Evolutionary conservation across 1,140 invertebrate species (phyloP).

Genomic region (Apis cerana): DNA sequence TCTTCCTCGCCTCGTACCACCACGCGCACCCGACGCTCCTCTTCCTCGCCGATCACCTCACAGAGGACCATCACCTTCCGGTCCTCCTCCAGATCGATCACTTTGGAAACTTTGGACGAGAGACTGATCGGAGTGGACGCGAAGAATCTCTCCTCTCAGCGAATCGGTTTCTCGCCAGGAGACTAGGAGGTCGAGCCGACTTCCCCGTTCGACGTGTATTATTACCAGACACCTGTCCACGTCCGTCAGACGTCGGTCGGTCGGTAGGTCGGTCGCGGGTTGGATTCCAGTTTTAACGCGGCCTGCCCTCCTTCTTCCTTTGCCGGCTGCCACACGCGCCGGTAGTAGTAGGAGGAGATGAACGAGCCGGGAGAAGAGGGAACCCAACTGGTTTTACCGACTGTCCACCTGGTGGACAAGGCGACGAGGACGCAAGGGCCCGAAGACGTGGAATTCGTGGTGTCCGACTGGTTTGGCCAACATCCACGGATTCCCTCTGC

Average conservation of each 20-base stretch:
- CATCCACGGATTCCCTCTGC: constrained; percentile 43
- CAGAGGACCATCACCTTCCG: background rate
- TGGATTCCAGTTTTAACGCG: constrained; percentile 77
- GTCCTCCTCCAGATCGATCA: background rate
- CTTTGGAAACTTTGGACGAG: background rate
- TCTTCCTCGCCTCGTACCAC: constrained; percentile 46
- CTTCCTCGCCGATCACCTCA: background rate
- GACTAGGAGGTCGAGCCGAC: background rate
- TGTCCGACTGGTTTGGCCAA: constrained; percentile 66
- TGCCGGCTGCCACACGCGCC: constrained; percentile 4
- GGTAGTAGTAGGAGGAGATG: constrained; percentile 63
- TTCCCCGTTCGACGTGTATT: constrained; percentile 74
- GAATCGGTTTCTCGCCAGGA: background rate
- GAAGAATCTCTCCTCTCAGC: background rate
- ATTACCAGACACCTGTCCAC: constrained; percentile 74
- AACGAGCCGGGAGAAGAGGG: constrained; percentile 51
- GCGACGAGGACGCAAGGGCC: constrained; percentile 5
- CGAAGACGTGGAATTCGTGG: constrained; percentile 63
- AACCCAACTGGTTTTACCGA: constrained; percentile 64
- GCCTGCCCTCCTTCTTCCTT: constrained; percentile 60
- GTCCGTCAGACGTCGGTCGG: constrained; percentile 63
- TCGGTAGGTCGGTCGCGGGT: constrained; percentile 54
- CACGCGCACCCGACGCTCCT: constrained; percentile 14
- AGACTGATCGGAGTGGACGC: too few species aligned
- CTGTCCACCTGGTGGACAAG: constrained; percentile 61